Evolutionary conservation across 1,140 invertebrate genomes (phyloP).

Genomic region (Papilio helenus): DNA sequence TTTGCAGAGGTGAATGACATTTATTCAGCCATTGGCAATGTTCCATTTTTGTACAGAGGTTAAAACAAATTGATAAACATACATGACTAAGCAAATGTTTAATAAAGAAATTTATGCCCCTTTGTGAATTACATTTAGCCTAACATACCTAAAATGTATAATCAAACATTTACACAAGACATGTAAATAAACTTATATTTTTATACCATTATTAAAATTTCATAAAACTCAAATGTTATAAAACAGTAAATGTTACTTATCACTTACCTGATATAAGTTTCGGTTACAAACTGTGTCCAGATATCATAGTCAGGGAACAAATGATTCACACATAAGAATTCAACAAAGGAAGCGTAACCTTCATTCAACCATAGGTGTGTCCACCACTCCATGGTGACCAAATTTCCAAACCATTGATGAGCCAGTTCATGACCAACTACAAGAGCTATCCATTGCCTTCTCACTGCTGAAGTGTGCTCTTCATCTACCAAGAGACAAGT

Average conservation of each 20-base stretch:
- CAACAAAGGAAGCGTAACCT: constrained; percentile 95
- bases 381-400: constrained; percentile 97
- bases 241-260: neutral
- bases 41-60: constrained; percentile 39
- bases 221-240: no score
- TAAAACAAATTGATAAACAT: constrained; percentile 26
- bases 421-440: constrained; percentile 95
- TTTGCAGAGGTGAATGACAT: constrained; percentile 37
- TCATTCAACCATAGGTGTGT: constrained; percentile 95
- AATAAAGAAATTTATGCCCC: constrained; percentile 1
- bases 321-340: constrained; percentile 93
- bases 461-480: constrained; percentile 91
- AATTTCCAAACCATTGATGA: constrained; percentile 94
- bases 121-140: neutral
- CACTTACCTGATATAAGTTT: constrained; percentile 87
- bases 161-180: constrained; percentile 4
- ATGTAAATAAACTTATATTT: neutral
- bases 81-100: constrained; percentile 41
- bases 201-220: neutral
- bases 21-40: constrained; percentile 40
- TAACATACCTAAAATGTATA: constrained; percentile 22
- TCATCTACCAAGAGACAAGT: constrained; percentile 93
- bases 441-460: constrained; percentile 94
- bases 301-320: constrained; percentile 96
- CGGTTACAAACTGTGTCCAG: constrained; percentile 96